phyloP scores from a whole-genome alignment of 2,888 invertebrate genomes.

The Drosophila meridiana region DNA sequence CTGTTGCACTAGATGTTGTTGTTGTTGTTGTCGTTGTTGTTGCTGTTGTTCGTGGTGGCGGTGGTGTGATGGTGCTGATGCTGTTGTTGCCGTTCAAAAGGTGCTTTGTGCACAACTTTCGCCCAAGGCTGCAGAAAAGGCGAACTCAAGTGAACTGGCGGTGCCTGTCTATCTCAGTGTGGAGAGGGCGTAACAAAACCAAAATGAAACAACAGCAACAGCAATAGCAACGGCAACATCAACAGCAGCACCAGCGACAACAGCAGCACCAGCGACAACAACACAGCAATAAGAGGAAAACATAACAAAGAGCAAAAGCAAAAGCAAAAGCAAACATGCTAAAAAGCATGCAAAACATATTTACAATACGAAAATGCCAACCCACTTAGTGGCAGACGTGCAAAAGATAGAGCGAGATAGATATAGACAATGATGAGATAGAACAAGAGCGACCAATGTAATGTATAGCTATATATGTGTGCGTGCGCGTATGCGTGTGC shows the following conservation, averaged over 20 bases:
- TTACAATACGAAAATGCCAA: conserved; percentile 44
- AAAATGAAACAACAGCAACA: conserved; percentile 17
- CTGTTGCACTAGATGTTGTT: conserved; percentile 11
- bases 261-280: background rate
- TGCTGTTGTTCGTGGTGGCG: background rate
- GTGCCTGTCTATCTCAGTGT: conserved; percentile 39
- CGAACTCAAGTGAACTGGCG: conserved; percentile 49
- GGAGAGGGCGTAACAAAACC: conserved; percentile 14
- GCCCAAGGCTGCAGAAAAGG: conserved; percentile 52
- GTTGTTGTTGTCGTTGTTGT: conserved; percentile 11
- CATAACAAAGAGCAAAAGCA: conserved; percentile 36
- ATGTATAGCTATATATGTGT: background rate
- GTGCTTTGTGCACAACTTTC: conserved; percentile 64
- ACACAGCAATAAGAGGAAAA: conserved; percentile 20
- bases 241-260: background rate
- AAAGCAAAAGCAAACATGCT: conserved; percentile 46
- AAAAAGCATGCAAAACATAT: conserved; percentile 59
- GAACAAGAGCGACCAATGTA: conserved; percentile 3
- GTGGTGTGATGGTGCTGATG: conserved; percentile 13
- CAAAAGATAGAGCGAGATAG: conserved; percentile 9
- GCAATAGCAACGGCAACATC: background rate
- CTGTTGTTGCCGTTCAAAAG: conserved; percentile 36
- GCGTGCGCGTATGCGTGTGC: conserved; percentile 9
- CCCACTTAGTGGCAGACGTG: conserved; percentile 18
- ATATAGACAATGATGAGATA: conserved; percentile 14